Conservation (phyloP, 2,797 vertebrate species). For the Avahi laniger region DNA sequence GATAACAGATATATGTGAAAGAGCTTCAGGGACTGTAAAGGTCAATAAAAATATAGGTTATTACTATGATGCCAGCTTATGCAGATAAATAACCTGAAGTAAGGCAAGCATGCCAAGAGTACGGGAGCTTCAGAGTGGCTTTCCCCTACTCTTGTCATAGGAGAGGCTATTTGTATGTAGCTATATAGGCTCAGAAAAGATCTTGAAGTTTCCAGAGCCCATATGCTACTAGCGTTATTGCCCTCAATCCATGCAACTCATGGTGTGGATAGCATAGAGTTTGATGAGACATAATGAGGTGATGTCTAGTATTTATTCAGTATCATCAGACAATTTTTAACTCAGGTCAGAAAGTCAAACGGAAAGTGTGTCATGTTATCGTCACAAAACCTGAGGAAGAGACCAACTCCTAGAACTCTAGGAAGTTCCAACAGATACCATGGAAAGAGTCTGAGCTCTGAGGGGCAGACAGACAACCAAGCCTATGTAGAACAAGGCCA, state of each 20-base stretch:
- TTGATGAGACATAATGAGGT: not conserved
- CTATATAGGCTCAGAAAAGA: not conserved
- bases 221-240: not conserved
- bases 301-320: not conserved
- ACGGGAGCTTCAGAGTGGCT: not conserved
- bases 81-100: slow-evolving; percentile 5
- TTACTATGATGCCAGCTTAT: not conserved
- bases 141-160: not conserved
- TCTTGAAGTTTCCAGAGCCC: not conserved
- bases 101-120: not conserved
- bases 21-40: not conserved
- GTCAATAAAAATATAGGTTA: not conserved
- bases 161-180: not conserved
- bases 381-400: not conserved
- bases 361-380: not conserved
- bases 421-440: not conserved
- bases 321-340: not conserved
- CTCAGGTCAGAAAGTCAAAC: not conserved
- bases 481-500: not conserved
- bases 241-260: not conserved
- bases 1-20: not conserved
- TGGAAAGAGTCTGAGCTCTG: not conserved
- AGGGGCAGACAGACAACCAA: not conserved
- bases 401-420: not conserved
- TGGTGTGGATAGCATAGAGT: not conserved